Base-by-base conservation (phyloP, 2,113 vertebrate species). In the Arenaria interpres region DNA sequence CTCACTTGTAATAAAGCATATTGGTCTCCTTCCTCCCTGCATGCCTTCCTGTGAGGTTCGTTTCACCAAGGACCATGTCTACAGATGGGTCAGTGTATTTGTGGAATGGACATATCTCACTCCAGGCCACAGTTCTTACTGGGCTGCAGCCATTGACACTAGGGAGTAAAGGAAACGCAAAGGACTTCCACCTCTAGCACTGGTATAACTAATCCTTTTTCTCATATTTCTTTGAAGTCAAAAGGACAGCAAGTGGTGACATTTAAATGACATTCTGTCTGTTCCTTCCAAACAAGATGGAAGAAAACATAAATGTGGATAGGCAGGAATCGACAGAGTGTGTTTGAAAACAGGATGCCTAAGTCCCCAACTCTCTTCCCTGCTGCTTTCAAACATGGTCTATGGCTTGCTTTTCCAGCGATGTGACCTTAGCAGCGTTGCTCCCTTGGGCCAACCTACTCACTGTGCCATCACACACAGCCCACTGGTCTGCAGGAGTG, bases 1-100 rank as follows among this genome's bases (percentile, higher is more conserved):
- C 17, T n/a, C 17, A 25, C 16, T 48, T 28, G 22, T 37, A 67
- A 17, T 19, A 54, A 43, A 33, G 23, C 9, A 39, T 23, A 30
- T 20, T 33, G 41, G 14, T 37, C 5, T 67, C 41, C 71, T 16
- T 24, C 23, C 22, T 15, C 18, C 2, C 51, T 53, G 21, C n/a
- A 8, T 7, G 3, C 32, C 63, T 33, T 79, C 6, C 60, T 57
- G 50, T 28, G 41, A 71, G 12, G 9, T 33, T 62, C 14, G 23
- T 16, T 53, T 59, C 41, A 45, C 41, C 39, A 14, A 37, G 59
- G 54, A 16, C 24, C 28, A 4, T 0, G 2, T 6, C 21, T 20
- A 15, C 37, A 54, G 54, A 18, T 22, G 28, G 25, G 48, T 7
- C 51, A 48, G 41, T 9, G 14, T 35, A 12, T 53, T 9, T 53